Conservation (phyloP, 2,113 vertebrate genomes). For the Dasyprocta punctata region DNA sequence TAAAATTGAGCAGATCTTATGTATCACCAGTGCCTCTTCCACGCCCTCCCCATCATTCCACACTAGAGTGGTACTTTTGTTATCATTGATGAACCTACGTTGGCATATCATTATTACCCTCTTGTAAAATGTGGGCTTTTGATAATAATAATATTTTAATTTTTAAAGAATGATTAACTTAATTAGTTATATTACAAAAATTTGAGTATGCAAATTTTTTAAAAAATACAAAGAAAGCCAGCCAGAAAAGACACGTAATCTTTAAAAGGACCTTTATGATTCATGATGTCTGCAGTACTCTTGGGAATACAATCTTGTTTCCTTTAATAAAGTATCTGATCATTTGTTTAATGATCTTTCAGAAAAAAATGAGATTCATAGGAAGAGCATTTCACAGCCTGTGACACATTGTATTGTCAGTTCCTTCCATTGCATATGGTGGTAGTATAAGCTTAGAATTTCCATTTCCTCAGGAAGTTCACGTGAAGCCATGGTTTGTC, state of each 20-base stretch:
- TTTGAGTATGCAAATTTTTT: not conserved
- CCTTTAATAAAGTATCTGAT: not conserved
- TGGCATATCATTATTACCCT: not conserved
- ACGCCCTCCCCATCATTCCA: accelerated
- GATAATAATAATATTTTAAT: not conserved
- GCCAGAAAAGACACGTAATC: not conserved
- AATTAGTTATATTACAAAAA: not conserved
- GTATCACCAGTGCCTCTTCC: too few relatives aligned
- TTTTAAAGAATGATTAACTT: not conserved
- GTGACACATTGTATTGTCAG: accelerated
- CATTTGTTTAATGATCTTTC: too few relatives aligned
- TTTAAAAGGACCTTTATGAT: not conserved
- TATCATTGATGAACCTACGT: accelerated
- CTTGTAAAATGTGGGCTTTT: not conserved
- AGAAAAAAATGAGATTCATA: not conserved
- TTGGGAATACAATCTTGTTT: not conserved
- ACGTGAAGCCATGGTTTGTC: not conserved
- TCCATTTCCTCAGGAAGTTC: not conserved
- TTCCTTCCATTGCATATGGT: not conserved
- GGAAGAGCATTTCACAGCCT: not conserved
- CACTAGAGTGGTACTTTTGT: not conserved
- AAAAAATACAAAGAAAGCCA: not conserved
- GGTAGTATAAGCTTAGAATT: not conserved
- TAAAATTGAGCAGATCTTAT: not conserved
- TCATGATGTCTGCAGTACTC: not conserved